A percentile compares a stretch with the other conserved stretches of the same genome.
Conservation (phyloP, 2,797 vertebrate species). For the Nannoperca australis region DNA sequence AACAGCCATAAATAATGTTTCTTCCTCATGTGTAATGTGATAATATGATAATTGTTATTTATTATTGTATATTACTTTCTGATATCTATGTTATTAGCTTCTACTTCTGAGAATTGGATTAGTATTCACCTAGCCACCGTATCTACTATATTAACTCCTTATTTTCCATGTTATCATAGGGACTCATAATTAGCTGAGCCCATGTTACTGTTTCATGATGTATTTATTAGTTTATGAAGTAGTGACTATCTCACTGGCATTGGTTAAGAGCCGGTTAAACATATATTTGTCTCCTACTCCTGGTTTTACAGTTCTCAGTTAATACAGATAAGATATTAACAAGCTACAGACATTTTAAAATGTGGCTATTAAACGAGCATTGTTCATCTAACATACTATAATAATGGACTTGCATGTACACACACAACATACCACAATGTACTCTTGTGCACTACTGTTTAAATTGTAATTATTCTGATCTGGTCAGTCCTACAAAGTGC, state of each 20-base stretch:
- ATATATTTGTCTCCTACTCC: not conserved
- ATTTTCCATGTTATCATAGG: conserved; percentile 12
- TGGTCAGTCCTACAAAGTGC: not conserved
- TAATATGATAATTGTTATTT: conserved; percentile 20
- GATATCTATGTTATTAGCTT: conserved; percentile 31
- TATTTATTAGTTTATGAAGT: conserved; percentile 19
- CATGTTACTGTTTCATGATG: conserved; percentile 4
- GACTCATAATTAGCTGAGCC: conserved; percentile 7
- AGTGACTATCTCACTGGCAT: conserved; percentile 6
- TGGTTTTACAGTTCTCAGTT: not conserved
- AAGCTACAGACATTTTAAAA: not conserved
- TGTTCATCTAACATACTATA: not conserved
- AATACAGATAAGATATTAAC: conserved; percentile 1
- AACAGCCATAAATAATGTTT: conserved; percentile 15
- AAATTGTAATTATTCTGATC: not conserved
- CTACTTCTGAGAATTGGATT: conserved; percentile 5
- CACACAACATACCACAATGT: not conserved
- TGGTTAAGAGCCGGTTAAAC: conserved; percentile 1
- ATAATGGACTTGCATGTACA: not conserved
- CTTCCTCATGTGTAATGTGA: conserved; percentile 10
- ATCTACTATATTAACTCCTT: conserved; percentile 17
- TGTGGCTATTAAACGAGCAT: not conserved
- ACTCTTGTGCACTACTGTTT: not conserved
- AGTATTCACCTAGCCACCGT: conserved; percentile 17
- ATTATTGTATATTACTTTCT: conserved; percentile 29